Conservation (phyloP, 2,797 vertebrate genomes). For the Rhadinocentrus ornatus region DNA sequence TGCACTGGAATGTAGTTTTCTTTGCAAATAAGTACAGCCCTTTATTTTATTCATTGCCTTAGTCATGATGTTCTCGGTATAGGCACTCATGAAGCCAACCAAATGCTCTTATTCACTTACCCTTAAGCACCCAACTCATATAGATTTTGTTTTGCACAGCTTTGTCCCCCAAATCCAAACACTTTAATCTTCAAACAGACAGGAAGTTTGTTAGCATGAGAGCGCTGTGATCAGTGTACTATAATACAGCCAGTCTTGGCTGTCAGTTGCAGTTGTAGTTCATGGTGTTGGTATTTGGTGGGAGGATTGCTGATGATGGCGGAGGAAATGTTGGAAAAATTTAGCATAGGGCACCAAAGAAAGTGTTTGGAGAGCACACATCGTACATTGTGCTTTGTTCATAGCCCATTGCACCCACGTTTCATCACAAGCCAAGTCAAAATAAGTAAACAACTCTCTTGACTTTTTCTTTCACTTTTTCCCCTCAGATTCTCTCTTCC, state of each 20-base stretch:
- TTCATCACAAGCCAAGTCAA: constrained; percentile 72
- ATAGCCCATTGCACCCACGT: constrained; percentile 62
- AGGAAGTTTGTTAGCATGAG: constrained; percentile 34
- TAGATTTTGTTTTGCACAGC: constrained; percentile 20
- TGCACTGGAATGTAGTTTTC: constrained; percentile 79
- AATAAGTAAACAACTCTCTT: constrained; percentile 58
- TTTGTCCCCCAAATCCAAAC: constrained; percentile 7
- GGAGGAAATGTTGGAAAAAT: constrained; percentile 54
- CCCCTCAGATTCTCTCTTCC: constrained; percentile 17
- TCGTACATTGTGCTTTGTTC: constrained; percentile 56
- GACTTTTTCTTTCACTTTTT: constrained; percentile 38
- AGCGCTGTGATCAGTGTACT: constrained; percentile 24
- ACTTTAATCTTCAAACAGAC: constrained; percentile 39
- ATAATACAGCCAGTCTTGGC: constrained; percentile 46
- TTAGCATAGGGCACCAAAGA: constrained; percentile 46
- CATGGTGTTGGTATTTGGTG: constrained; percentile 58
- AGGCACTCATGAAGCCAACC: constrained; percentile 44
- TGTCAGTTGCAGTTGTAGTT: constrained; percentile 38
- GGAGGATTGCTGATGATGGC: constrained; percentile 56
- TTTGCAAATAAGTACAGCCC: constrained; percentile 58
- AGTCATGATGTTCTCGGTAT: constrained; percentile 61
- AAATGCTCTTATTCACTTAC: constrained; percentile 29
- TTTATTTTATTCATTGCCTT: constrained; percentile 66
- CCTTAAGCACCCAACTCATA: constrained; percentile 10
- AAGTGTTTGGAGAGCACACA: constrained; percentile 52